These are phyloP conservation scores for Aplodontia rufa DNA, from an alignment of 2,113 vertebrate genomes.

Conservation along the genomic window DNA sequence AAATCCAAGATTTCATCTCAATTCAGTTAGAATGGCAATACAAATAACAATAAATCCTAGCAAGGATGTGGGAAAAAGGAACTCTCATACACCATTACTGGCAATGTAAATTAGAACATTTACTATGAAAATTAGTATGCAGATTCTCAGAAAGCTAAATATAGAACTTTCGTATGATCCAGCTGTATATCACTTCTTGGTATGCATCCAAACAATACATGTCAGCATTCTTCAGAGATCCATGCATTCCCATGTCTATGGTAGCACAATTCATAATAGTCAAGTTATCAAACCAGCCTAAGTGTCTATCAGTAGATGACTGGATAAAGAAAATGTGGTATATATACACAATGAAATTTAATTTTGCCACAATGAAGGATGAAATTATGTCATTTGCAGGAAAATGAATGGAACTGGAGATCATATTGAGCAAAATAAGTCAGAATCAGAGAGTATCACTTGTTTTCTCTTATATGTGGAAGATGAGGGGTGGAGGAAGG, in stretches of 20 bases:
- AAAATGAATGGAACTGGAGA: not conserved
- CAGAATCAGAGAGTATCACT: not conserved
- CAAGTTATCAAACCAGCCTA: not conserved
- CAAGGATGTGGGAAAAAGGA: not conserved
- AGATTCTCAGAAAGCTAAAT: not conserved
- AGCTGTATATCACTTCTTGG: not conserved
- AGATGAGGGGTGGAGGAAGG: no score
- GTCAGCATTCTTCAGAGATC: not conserved
- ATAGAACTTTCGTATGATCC: not conserved
- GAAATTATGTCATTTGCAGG: not conserved
- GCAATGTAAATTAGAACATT: not conserved
- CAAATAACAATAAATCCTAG: not conserved
- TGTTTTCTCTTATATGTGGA: no score
- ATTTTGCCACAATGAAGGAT: not conserved
- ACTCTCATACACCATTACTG: not conserved
- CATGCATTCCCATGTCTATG: not conserved
- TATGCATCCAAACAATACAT: not conserved
- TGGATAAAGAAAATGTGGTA: not conserved
- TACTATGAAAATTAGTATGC: not conserved
- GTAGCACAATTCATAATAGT: not conserved
- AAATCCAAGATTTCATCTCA: not conserved
- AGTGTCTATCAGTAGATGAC: not conserved
- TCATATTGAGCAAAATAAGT: not conserved
- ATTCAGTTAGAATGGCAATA: not conserved
- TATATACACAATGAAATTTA: not conserved